phyloP scores from a whole-genome alignment of 2,797 vertebrate species.

The Gambelia wislizenii region DNA sequence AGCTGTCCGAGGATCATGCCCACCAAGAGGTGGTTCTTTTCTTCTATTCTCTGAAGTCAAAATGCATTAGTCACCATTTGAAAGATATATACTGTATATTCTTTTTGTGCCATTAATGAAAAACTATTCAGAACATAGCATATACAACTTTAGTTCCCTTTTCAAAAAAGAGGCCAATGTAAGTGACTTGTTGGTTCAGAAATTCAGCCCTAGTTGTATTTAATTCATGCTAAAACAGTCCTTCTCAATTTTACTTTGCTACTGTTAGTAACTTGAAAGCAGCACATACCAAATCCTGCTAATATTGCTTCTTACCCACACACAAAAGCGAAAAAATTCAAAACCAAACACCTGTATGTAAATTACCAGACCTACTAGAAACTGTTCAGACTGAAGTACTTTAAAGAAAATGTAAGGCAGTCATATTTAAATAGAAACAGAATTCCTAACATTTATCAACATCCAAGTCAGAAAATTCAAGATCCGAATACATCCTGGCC shows the following conservation, averaged over 20 bases:
- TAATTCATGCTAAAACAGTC: neutral
- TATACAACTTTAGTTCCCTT: neutral
- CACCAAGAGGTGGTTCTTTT: conserved; percentile 90
- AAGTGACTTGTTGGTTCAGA: neutral
- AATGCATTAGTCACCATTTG: neutral
- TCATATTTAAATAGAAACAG: neutral
- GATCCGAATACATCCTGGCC: neutral
- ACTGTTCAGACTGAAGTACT: neutral
- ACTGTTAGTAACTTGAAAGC: neutral
- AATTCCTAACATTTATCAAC: neutral
- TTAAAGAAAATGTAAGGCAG: neutral
- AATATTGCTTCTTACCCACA: neutral
- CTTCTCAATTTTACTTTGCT: neutral
- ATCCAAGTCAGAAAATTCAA: neutral
- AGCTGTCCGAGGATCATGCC: conserved; percentile 96
- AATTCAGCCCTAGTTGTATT: neutral
- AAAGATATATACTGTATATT: neutral
- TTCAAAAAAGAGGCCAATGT: neutral
- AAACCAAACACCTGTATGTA: neutral
- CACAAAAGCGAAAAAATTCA: neutral
- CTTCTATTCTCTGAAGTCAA: conserved; percentile 87
- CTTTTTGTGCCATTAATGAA: neutral
- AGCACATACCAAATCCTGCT: neutral
- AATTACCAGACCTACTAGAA: too few relatives aligned
- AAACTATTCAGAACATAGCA: neutral